Base-by-base conservation (phyloP, 2,113 vertebrate species). In the Hypomesus transpacificus region DNA sequence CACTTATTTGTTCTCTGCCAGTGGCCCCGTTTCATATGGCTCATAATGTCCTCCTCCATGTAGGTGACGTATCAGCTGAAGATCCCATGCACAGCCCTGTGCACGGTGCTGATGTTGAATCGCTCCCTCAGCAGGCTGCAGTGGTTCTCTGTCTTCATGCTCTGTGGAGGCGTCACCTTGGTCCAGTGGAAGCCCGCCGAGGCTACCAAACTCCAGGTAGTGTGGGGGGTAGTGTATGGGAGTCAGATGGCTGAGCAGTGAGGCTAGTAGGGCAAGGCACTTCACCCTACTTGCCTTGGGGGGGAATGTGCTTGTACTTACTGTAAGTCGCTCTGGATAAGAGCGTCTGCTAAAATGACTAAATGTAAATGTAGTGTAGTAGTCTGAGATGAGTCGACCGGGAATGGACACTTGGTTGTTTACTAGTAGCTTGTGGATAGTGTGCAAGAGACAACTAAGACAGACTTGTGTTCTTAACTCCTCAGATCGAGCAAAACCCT, bases 61-160 rank as follows among this genome's bases (percentile, higher is more conserved):
- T 8, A 98, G 97, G 97, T 99, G 83, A 98, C 96, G 0, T 99
- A 98, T 80, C 97, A 99, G 81, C 73, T 99, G 82, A 99, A 99
- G 92, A 99, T 99, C 82, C 97, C 95, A 0, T 98, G 96, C 77
- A 99, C 97, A 5, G 97, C 97, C 9, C 74, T 99, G 70, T 99
- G 96, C 67, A 98, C 93, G 0, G 95, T 99, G 39, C 79, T 98
- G 28, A 99, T 99, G 97, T 90, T 99, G 76, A 93, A 92, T 69
- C 94, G 95, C 3, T 91, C 93, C 54, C 95, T 99, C 0, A 95
- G 88, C 76, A 93, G 91, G 70, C 75, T 98, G 83, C 97, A 99
- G 90, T 99, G 97, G 97, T 90, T 96, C 80, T 95, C 97, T 0
- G 93, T 99, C 68, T 96, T 95, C 83, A 93, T 97, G 93, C 90